Percentiles rank a stretch among this genome's conserved stretches.
Conservation (phyloP, 53 echinoderm and acorn worm genomes). For the Mesocentrotus franciscanus region DNA sequence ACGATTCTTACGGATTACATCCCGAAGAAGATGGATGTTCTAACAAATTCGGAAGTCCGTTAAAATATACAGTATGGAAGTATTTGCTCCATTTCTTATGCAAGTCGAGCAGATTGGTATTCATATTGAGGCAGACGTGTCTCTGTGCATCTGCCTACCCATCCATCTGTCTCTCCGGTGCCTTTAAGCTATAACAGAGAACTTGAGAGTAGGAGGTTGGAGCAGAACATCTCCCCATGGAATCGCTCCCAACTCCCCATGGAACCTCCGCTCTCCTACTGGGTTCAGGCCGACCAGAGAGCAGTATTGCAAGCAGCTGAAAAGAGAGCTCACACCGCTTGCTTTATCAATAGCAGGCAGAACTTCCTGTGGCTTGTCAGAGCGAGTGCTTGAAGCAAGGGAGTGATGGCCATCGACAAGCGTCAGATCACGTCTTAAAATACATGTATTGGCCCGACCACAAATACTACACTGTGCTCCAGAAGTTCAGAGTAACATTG, state of each 20-base stretch:
- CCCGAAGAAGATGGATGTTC: neutral
- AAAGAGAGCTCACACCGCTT: neutral
- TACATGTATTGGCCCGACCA: neutral
- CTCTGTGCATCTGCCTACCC: neutral
- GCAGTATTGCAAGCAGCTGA: neutral
- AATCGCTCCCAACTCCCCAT: neutral
- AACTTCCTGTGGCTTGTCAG: constrained; percentile 52
- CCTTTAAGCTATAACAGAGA: constrained; percentile 10
- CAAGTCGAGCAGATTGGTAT: neutral
- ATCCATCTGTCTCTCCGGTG: constrained; percentile 9
- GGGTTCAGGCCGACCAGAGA: neutral
- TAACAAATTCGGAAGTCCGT: neutral
- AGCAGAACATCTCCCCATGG: constrained; percentile 17
- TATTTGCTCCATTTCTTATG: constrained; percentile 31
- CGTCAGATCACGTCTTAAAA: neutral
- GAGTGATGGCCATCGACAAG: constrained; percentile 22
- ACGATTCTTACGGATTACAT: neutral
- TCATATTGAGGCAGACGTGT: neutral
- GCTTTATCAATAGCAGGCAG: constrained; percentile 55
- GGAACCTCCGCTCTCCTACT: constrained; percentile 19
- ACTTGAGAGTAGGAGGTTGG: neutral
- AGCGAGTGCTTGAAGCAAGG: neutral
- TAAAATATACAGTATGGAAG: neutral
- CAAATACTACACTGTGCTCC: neutral
- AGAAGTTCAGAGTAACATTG: neutral